Base-by-base conservation (phyloP, 2,888 invertebrate genomes). In the Phortica magna region DNA sequence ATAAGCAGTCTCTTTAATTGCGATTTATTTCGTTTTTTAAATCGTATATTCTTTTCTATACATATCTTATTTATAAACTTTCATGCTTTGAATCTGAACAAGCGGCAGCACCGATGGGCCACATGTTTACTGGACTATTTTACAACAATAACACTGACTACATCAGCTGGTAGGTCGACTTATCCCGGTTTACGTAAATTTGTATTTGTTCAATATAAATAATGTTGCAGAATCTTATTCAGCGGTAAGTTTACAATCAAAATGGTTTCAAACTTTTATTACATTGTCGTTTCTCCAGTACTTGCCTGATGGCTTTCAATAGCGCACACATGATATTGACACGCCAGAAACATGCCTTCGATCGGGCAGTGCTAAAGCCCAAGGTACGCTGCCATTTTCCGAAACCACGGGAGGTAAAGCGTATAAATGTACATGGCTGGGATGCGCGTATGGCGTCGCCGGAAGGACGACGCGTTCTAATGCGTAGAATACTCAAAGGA, bases 401-500 rank as follows among this genome's bases (percentile, higher is more conserved):
- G 0, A 93, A 95, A 65, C 95, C 97, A 0, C 95, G 93, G 73
- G 96, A 97, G 92, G 93, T 94, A 0, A 94, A 93, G 84, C 93
- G 96, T 83, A 93, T 96, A 1, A 94, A 94, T 59, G 93, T 93
- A 9, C 95, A 96, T 81, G 96, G 96, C 0, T 96, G 94, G 94
- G 91, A 93, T 7, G 91, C 93, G 0, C 93, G 96, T 78, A 95
- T 96, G 93, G 93, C 95, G 0, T 96, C 96, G 0, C 92, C 93
- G 0, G 92, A 89, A 65, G 96, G 96, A 4, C 93, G 96, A n/a
- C 93, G 93, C 88, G 91, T 95, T 41, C 91, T 97, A 14, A 96
- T 96, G 96, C 93, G 95, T 84, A 93, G 96, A 82, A 93, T 96
- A 81, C 92, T 97, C 2, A 96, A 95, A 92, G 96, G 96, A 77